These are phyloP conservation scores for Baccha elongata DNA, from an alignment of 2,888 invertebrate species.

Conservation along the genomic window DNA sequence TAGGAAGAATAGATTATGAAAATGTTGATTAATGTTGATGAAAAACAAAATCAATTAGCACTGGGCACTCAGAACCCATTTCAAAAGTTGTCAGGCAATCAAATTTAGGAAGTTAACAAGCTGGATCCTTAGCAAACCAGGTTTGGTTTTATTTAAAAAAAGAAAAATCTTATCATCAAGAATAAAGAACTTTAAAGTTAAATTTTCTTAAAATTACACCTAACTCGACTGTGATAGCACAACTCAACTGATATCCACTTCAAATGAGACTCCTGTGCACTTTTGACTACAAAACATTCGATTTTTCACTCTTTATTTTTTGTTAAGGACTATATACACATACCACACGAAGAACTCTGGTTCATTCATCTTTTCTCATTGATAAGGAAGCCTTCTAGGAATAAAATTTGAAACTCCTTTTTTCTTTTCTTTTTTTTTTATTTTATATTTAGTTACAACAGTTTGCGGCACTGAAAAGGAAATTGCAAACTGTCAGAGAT, in stretches of 20 bases:
- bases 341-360: constrained; percentile 12
- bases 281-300: constrained; percentile 3
- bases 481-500: constrained; percentile 75
- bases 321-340: neutral
- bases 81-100: no score
- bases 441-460: neutral
- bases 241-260: constrained; percentile 29
- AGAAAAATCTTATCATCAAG: no score
- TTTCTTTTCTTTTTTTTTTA: constrained; percentile 15
- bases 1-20: no score
- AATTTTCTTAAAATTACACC: constrained; percentile 33
- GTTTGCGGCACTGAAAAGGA: constrained; percentile 62
- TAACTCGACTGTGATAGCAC: constrained; percentile 39
- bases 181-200: no score
- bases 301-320: constrained; percentile 13
- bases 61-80: no score
- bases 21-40: no score
- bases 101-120: no score
- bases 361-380: constrained; percentile 49
- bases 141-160: no score
- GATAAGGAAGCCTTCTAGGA: constrained; percentile 29
- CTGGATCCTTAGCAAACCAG: no score
- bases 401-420: constrained; percentile 51
- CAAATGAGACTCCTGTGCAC: constrained; percentile 2
- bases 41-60: no score